Base-by-base conservation (phyloP, 2,888 invertebrate genomes). In the Scaptomyza parva region DNA sequence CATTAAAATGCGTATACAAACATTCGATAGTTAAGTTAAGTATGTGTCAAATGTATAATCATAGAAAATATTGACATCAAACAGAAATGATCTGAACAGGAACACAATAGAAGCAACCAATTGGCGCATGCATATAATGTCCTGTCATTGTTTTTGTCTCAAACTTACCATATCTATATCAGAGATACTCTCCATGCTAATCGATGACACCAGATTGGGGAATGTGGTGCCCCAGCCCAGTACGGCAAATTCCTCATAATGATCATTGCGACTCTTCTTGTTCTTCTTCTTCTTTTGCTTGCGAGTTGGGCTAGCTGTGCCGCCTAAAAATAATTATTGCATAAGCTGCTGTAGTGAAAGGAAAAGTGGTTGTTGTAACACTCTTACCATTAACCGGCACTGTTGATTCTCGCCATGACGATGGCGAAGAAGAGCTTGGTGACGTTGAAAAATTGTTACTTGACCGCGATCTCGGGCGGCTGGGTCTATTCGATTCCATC, bases 141-240 rank as follows among this genome's bases (percentile, higher is more conserved):
- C 9, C 18, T 45, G 11, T 60, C 17, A 12, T 43, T 48, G 9
- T 48, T 14, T 7, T n/a, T 33, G 33, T 3, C 14, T 20, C n/a
- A 9, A 11, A 70, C 68, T 75, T 55, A 78, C 77, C 63, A 63
- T 33, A 4, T 76, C 77, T 3, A 37, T 12, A 44, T 76, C 76
- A 4, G 64, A 78, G 37, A 45, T 58, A 37, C 71, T 68, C 11
- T 76, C 76, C n/a, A 64, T 28, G 6, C 57, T 66, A 14, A 26
- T 54, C 6, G 61, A 45, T 3, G 50, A 53, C 0, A 14, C 14
- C 14, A 79, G 45, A 33, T 76, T 70, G 0, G 77, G 77, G 58
- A 58, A 73, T 0, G 1, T 7, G 1, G 58, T 76, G n/a, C 11
- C 62, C 53, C 57, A 78, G 2, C 77, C 77, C 14, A 59, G 22